A percentile compares a stretch with the other conserved stretches of the same genome.
phyloP scores from a whole-genome alignment of 1,140 invertebrate genomes.

The Lordiphosa mommai region DNA sequence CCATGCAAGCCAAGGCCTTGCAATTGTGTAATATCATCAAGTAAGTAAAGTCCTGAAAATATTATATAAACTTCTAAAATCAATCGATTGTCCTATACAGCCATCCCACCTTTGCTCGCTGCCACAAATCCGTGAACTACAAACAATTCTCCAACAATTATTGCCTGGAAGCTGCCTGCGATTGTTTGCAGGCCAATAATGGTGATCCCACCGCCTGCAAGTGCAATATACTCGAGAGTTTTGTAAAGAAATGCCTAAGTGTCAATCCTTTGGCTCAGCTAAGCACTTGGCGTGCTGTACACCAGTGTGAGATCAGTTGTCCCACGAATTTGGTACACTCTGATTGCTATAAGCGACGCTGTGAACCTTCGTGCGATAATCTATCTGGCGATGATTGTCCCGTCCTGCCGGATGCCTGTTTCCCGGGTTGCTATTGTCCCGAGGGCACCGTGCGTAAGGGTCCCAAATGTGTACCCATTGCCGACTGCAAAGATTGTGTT shows the following conservation, averaged over 20 bases:
- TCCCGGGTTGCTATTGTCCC: conserved; percentile 91
- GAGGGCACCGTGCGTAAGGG: conserved; percentile 86
- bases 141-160: conserved; percentile 84
- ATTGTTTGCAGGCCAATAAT: conserved; percentile 82
- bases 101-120: conserved; percentile 83
- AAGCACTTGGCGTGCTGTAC: conserved; percentile 85
- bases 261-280: conserved; percentile 83
- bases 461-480: conserved; percentile 85
- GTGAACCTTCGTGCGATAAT: conserved; percentile 87
- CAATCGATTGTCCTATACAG: conserved; percentile 14
- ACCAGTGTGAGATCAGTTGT: conserved; percentile 83
- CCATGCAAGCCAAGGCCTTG: conserved; percentile 83
- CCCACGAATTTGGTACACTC: conserved; percentile 87
- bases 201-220: conserved; percentile 82
- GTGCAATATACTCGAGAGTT: conserved; percentile 85
- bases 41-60: conserved; percentile 40
- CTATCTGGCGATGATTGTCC: conserved; percentile 84
- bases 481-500: conserved; percentile 87
- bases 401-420: conserved; percentile 84
- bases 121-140: conserved; percentile 82
- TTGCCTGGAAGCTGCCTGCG: conserved; percentile 87
- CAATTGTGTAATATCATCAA: conserved; percentile 83
- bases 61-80: background rate
- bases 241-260: conserved; percentile 86
- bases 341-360: conserved; percentile 87